A percentile compares a stretch with the other conserved stretches of the same genome.
These are phyloP conservation scores for Cassiopea andromeda DNA, from an alignment of 30 jellyfish, hydroid and myxozoan genomes.

Conservation along the genomic window DNA sequence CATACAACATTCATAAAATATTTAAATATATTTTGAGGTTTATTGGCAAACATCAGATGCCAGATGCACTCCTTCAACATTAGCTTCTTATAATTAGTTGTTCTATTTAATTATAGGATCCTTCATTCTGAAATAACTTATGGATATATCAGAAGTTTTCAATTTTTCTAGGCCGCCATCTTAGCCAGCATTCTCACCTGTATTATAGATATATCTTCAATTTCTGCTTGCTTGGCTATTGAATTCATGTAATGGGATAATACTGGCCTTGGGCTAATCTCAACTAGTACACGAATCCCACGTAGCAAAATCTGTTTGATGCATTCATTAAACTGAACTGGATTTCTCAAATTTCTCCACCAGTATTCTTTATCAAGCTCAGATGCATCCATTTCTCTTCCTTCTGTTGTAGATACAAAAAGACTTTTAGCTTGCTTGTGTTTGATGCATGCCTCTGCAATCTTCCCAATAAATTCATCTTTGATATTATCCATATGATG, in stretches of 20 bases:
- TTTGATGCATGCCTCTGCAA: slow-evolving; percentile 39
- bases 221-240: slow-evolving; percentile 54
- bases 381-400: slow-evolving; percentile 28
- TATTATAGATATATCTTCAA: slow-evolving; percentile 28
- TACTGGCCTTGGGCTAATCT: slow-evolving; percentile 77
- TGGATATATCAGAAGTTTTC: too few species aligned
- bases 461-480: slow-evolving; percentile 20
- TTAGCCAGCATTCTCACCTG: slow-evolving; percentile 16
- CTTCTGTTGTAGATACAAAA: slow-evolving; percentile 54
- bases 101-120: too few species aligned
- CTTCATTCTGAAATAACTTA: too few species aligned
- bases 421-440: slow-evolving; percentile 25
- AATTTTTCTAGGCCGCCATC: too few species aligned
- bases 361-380: slow-evolving; percentile 52
- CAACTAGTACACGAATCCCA: slow-evolving; percentile 50
- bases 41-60: too few species aligned
- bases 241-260: slow-evolving; percentile 56
- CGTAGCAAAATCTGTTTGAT: slow-evolving; percentile 13
- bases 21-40: too few species aligned
- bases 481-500: slow-evolving; percentile 73
- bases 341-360: slow-evolving; percentile 68
- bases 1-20: too few species aligned
- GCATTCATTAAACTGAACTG: slow-evolving; percentile 62
- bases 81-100: too few species aligned
- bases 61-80: too few species aligned